Evolutionary conservation across 2,113 vertebrate species (phyloP).

Genomic region (Madoqua kirkii): DNA sequence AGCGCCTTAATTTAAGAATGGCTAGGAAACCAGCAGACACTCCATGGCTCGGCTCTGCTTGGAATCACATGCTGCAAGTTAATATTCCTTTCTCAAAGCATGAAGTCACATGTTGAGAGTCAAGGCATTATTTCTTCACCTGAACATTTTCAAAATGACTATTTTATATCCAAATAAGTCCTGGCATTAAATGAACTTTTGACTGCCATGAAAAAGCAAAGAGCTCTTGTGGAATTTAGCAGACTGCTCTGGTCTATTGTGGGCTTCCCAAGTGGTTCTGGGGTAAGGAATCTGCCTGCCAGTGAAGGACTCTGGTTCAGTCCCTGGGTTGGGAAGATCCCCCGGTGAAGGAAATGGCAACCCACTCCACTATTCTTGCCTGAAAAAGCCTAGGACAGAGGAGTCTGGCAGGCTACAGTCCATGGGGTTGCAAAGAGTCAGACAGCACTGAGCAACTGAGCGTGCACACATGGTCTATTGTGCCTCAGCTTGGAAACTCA

Average conservation of each 20-base stretch:
- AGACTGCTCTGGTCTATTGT: background rate
- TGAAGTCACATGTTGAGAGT: conserved; percentile 40
- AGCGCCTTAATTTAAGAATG: conserved; percentile 72
- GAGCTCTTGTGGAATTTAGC: background rate
- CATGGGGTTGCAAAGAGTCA: background rate
- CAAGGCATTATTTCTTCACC: conserved; percentile 37
- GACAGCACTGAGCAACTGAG: background rate
- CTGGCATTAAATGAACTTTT: conserved; percentile 7
- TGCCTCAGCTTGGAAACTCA: background rate
- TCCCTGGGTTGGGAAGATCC: background rate
- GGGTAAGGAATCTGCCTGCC: background rate
- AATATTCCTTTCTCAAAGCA: conserved; percentile 48
- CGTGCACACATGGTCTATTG: background rate
- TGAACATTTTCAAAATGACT: conserved; percentile 52
- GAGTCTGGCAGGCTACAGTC: background rate
- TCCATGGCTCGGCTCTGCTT: conserved; percentile 13
- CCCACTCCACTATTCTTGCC: background rate
- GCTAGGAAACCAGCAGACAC: conserved; percentile 62
- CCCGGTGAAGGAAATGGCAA: background rate
- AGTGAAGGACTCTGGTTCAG: background rate
- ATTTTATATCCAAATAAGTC: conserved; percentile 28
- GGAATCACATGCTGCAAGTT: conserved; percentile 37
- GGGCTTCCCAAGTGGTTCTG: background rate
- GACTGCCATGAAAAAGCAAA: background rate
- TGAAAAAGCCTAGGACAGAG: background rate